Evolutionary conservation across 2,888 invertebrate genomes (phyloP), one percentile per base, ranked within the genome.

Genomic region (Drosophila picticornis): DNA sequence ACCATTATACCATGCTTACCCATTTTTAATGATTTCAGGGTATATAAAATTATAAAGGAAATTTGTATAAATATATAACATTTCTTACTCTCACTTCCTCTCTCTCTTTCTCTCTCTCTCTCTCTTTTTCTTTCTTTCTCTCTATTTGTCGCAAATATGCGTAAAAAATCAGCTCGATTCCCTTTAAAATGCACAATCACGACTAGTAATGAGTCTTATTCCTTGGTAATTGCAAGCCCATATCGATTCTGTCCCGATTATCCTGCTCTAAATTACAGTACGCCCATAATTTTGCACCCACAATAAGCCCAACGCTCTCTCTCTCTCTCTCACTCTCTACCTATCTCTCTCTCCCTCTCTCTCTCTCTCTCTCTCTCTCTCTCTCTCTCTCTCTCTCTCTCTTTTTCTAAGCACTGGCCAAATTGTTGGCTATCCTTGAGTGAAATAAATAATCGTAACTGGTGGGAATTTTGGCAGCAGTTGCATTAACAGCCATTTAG

Each of bases 381-480:
- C n/a, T 5, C 22, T 46, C 13, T 22, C 2, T 11, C 43, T 22
- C n/a, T 43, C 6, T 13, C 6, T 3, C n/a, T 2, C n/a, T 4
- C n/a, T 40, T n/a, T 2, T 11, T 5, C 22, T 46, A 7, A 16
- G 4, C 16, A 46, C 7, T 9, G 46, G 22, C 46, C 46, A 46
- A 46, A 3, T 52, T 31, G 22, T 31, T 31, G 31, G 52, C 22
- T 1, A 25, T 19, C 25, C 19, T 36, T 55, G 34, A 11, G 25
- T 25, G 6, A 22, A 34, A 53, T 53, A 10, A 34, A 25, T 22
- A 34, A 53, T 25, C 13, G 51, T 31, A 53, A 19, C 5, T 56
- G 56, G 36, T 77, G 75, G 64, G 75, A 64, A 55, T 40, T 25
- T 27, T 7, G 56, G 19, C 75, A 78, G 62, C 55, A 62, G 40